A percentile compares a stretch with the other conserved stretches of the same genome.
These are phyloP conservation scores for Oreochromis tanganicae DNA, from an alignment of 2,113 vertebrate genomes.

Conservation along the genomic window DNA sequence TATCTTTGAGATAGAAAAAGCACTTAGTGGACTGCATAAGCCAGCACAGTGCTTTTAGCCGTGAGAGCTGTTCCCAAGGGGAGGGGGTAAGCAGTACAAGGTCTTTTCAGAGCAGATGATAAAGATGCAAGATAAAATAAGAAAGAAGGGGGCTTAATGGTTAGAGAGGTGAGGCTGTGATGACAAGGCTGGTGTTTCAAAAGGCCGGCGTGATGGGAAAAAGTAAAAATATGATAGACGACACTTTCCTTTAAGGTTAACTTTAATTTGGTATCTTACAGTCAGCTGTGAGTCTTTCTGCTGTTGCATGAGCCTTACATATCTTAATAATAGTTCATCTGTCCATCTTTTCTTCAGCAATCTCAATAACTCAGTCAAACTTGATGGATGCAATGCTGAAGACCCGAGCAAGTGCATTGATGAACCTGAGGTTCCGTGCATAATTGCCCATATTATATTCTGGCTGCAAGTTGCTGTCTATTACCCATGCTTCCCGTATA, in stretches of 20 bases:
- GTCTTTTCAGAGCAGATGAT: conserved; percentile 41
- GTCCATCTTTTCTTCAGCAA: not conserved
- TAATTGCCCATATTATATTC: not conserved
- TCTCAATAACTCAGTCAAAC: not conserved
- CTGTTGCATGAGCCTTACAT: not conserved
- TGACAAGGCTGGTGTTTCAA: not conserved
- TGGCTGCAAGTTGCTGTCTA: not conserved
- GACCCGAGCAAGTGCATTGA: not conserved
- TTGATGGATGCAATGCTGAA: not conserved
- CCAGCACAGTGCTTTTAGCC: conserved; percentile 24
- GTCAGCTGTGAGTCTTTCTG: not conserved
- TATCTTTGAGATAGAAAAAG: conserved; percentile 43
- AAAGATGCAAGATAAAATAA: conserved; percentile 46
- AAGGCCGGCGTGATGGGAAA: not conserved
- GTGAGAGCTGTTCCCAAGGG: conserved; percentile 33
- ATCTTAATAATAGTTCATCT: not conserved
- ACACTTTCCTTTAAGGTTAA: not conserved
- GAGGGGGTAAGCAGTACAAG: not conserved
- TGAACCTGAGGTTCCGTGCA: not conserved
- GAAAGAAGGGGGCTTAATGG: conserved; percentile 9
- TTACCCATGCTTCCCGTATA: not conserved
- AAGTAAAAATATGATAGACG: not conserved
- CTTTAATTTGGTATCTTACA: not conserved
- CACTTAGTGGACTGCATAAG: conserved; percentile 53
- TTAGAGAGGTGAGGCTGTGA: not conserved